Conservation (phyloP, 1,140 invertebrate species). For the silkworm (Bombyx mori) region ASM3026992v2 NC_085118.1:2644001-2644500, state of each 20-base stretch:
- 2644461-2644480: no score
- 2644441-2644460: no score
- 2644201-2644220: conserved; percentile 32
- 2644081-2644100: conserved; percentile 68
- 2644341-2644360: no score
- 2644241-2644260: conserved; percentile 40
- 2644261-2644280: no score
- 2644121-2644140: conserved; percentile 27
- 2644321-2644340: no score
- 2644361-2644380: no score
- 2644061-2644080: conserved; percentile 50
- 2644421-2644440: no score
- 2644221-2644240: conserved; percentile 46
- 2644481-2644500: no score
- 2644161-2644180: conserved; percentile 26
- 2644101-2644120: conserved; percentile 20
- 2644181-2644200: conserved; percentile 48
- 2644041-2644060: conserved; percentile 28
- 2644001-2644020: conserved; percentile 53
- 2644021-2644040: conserved; percentile 30
- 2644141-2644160: conserved; percentile 18
- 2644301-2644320: no score
- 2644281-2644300: no score
- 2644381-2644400: no score
- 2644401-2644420: no score